Base-by-base conservation (phyloP, 2,888 invertebrate species). In the Malachius bipustulatus region DNA sequence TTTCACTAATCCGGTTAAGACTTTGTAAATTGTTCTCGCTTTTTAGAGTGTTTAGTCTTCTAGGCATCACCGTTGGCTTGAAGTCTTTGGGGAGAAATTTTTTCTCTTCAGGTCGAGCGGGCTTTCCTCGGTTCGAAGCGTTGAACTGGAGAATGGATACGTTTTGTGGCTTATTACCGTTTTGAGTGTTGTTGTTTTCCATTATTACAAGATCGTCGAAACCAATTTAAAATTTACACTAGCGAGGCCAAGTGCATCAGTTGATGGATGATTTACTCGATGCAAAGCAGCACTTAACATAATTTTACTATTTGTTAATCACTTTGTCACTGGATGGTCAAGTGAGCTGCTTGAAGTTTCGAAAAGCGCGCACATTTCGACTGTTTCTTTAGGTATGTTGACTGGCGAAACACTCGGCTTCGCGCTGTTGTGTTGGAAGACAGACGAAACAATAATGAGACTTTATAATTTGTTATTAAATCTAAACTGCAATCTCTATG, bases 121-220 rank as follows among this genome's bases (percentile, higher is more conserved):
- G 4, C 14, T 16, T 29, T 26, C 29, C 28, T 12, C 16, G 16
- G 12, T 35, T 35, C 11, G 19, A 34, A 13, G 39, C 35, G 35
- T 44, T 43, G 26, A 41, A 37, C 34, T 39, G 43, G 26, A 44
- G 36, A 30, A 30, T 30, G 29, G 26, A 35, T 31, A 39, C 26
- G 13, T 19, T 29, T 30, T 16, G 30, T 3, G 12, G n/a, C 28
- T 28, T 30, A 3, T 33, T 27, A 10, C 34, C 16, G 30, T 28
- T n/a, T n/a, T n/a, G n/a, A n/a, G n/a, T n/a, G n/a, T n/a, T 24
- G 32, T 35, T 41, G 30, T 15, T 14, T 27, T 41, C 40, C 40
- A 38, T 38, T 15, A 28, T 39, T 36, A 26, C 13, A 32, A 35
- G 29, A 41, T 41, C 39, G 39, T 28, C 37, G 15, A 10, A 15